Evolutionary conservation across 2,797 vertebrate species (phyloP), one percentile per base, ranked within the genome.

Genomic region (Tenualosa thibaudeaui): DNA sequence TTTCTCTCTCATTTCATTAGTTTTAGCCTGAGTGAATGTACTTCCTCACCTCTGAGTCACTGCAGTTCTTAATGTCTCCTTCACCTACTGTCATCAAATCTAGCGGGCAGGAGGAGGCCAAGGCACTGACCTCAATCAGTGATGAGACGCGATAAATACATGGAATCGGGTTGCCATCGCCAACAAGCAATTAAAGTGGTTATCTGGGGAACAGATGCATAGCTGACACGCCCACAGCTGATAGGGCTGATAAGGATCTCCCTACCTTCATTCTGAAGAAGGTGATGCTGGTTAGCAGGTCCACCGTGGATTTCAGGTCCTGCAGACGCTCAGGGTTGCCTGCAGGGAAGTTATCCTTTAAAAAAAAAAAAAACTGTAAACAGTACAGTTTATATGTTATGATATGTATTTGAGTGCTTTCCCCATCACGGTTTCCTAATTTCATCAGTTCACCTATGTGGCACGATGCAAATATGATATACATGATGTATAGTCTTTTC

Each of bases 231-330:
- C 60, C 24, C n/a, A 9, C 22, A 37, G 31, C 31, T 37, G 31
- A 71, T 71, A 71, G 65, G 26, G 3, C 24, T 13, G 65, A 40
- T 71, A 71, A 71, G 10, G 31, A 71, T 40, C 78, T 9, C 50
- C 85, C 56, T 95, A 98, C 98, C 97, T 99, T 99, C 97, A 99
- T 97, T 86, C 98, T 96, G 91, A 99, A 99, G 94, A 99, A 99
- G 0, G 98, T 97, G 91, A 99, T 99, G 93, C 98, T 99, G 82
- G 98, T 99, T 88, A 99, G 94, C 82, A 99, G 93, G 89, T 99
- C 98, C 68, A 99, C 98, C 0, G 98, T 99, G 51, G 98, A 99
- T 91, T 98, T 99, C 81, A 99, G 93, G 88, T 99, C 98, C 81
- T 97, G 98, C 2, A 99, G 96, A 84, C 98, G 96, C 91, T 99